phyloP scores from a whole-genome alignment of 2,888 invertebrate species.

The Andrena minutula region DNA sequence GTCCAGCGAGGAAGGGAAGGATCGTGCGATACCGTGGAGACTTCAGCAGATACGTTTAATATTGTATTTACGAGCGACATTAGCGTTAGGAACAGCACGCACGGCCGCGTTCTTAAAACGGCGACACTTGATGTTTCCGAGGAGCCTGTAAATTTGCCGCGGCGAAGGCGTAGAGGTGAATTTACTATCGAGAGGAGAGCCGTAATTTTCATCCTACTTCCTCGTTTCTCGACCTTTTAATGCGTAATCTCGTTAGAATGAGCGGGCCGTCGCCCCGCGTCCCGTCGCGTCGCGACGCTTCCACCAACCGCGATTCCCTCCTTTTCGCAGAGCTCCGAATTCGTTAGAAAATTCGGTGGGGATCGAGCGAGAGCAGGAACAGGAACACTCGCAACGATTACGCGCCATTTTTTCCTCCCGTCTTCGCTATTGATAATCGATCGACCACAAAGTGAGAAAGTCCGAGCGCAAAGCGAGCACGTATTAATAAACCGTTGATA shows the following conservation, averaged over 20 bases:
- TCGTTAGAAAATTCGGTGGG: neutral
- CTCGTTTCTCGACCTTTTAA: conserved; percentile 74
- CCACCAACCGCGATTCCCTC: conserved; percentile 33
- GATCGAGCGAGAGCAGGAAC: neutral
- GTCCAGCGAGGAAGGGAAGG: conserved; percentile 25
- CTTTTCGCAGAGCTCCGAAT: neutral
- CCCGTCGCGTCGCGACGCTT: no score
- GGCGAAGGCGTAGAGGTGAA: conserved; percentile 67
- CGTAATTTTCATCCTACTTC: conserved; percentile 73
- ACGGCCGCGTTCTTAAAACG: conserved; percentile 61
- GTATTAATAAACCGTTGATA: conserved; percentile 68
- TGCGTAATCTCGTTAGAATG: conserved; percentile 70
- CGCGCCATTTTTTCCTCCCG: conserved; percentile 13
- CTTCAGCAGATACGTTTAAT: conserved; percentile 39
- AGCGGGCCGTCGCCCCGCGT: conserved; percentile 11
- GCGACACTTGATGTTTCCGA: conserved; percentile 55
- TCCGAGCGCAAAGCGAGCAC: conserved; percentile 29
- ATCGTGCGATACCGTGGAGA: conserved; percentile 21
- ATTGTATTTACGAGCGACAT: conserved; percentile 54
- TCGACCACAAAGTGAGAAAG: conserved; percentile 23
- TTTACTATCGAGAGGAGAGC: conserved; percentile 67
- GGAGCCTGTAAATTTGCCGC: conserved; percentile 66
- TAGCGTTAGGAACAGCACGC: conserved; percentile 38
- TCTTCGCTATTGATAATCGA: conserved; percentile 44
- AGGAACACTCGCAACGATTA: no score